phyloP scores from a whole-genome alignment of 2,113 vertebrate genomes.

The Cromileptes altivelis region DNA sequence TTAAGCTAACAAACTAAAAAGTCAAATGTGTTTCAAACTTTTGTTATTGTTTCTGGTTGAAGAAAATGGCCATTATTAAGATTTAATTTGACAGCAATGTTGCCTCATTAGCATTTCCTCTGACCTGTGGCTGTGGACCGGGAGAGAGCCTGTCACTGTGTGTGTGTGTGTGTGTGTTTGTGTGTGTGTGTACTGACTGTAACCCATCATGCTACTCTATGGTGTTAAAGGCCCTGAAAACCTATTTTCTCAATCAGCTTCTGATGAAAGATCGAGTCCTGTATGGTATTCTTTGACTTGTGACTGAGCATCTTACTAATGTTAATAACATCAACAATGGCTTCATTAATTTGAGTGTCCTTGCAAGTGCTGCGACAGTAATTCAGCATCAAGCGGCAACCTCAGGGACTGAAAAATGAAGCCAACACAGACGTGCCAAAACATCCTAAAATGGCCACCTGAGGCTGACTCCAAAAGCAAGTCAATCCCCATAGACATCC shows the following conservation, averaged over 20 bases:
- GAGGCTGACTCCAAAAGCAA: no score
- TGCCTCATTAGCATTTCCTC: background rate
- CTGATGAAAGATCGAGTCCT: background rate
- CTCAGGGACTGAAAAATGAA: no score
- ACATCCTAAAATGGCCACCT: no score
- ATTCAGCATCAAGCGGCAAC: no score
- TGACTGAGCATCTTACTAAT: background rate
- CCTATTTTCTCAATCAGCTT: background rate
- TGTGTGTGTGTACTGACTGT: background rate
- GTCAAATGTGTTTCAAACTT: background rate
- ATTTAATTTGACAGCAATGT: background rate
- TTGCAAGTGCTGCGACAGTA: background rate
- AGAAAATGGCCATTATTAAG: background rate
- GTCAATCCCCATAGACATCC: no score
- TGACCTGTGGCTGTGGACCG: background rate
- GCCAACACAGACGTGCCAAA: no score
- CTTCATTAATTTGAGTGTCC: background rate
- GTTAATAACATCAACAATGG: background rate
- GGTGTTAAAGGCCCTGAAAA: background rate
- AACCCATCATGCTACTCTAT: background rate
- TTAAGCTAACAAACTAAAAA: background rate
- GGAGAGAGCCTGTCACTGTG: background rate
- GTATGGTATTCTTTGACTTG: background rate
- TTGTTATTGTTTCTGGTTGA: background rate
- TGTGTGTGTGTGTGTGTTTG: slow-evolving; percentile 10